Base-by-base conservation (phyloP, 1,140 invertebrate species). In the Aphis craccivora region DNA sequence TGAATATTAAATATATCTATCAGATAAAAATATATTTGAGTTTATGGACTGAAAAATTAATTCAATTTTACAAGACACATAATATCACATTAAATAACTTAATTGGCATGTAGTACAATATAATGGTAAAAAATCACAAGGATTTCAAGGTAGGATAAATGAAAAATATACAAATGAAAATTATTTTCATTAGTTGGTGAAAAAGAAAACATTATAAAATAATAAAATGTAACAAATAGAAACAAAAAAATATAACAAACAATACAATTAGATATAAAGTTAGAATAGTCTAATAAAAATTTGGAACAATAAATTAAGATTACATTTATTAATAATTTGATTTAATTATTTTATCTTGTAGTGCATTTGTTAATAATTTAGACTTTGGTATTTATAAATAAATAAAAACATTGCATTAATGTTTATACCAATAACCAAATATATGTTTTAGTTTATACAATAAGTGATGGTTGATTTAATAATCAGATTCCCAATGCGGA, bases 201-300 rank as follows among this genome's bases (percentile, higher is more conserved):
- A 51, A 76, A 84, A 53, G 1, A 86, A 86, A 86, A 84, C 81
- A 86, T 92, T 92, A 84, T 53, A 84, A 92, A 93, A 92, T 37
- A 81, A 37, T 55, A 93, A 84, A 93, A 86, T 40, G 30, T 86
- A 84, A 84, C 91, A 84, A 93, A 93, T 51, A 93, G 40, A 91
- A 93, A 86, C 91, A 93, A 84, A 55, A 92, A 40, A 60, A 90
- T 84, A 93, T 55, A 93, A 93, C 76, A 93, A 93, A 51, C n/a
- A 53, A 86, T 84, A 92, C 83, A 92, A 93, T 93, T 93, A 86
- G 48, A 93, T 43, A 55, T 83, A 92, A 67, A 84, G 91, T 93
- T 93, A 93, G 76, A 93, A 83, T 81, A 92, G 25, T 67, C 45
- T 92, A 92, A 93, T 67, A 93, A 93, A 91, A 84, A 84, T 43